Percentiles rank a stretch among this genome's conserved stretches.
Conservation (phyloP, 2,797 vertebrate species). For the Thunnus albacares region DNA sequence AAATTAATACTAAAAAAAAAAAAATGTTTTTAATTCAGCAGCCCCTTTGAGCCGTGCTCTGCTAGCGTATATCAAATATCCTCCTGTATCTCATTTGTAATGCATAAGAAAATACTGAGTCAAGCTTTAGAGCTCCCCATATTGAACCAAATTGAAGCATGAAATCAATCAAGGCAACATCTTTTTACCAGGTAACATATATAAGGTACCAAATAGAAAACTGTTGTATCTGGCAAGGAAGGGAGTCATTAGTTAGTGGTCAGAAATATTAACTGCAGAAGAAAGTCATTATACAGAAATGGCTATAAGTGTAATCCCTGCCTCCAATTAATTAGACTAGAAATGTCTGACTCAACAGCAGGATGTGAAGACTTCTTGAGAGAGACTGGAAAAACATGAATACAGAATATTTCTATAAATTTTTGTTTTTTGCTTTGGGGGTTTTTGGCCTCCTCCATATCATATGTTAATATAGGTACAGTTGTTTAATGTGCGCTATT, state of each 20-base stretch:
- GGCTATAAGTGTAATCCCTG: background rate
- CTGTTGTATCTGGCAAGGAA: background rate
- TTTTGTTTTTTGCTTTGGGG: background rate
- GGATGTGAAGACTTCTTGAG: background rate
- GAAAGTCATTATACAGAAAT: background rate
- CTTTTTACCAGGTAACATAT: background rate
- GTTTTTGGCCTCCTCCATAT: background rate
- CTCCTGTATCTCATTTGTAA: conserved; percentile 21
- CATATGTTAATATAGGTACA: too few species aligned
- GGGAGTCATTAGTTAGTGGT: background rate
- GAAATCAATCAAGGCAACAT: conserved; percentile 12
- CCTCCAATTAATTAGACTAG: background rate
- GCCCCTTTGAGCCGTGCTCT: background rate
- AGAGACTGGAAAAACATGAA: background rate
- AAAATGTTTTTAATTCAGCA: background rate
- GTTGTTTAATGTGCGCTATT: background rate
- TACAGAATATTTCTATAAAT: background rate
- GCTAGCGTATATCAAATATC: conserved; percentile 13
- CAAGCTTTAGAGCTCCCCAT: conserved; percentile 10
- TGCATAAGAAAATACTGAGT: conserved; percentile 9
- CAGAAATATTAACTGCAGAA: background rate
- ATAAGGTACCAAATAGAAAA: background rate
- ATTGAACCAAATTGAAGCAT: conserved; percentile 30
- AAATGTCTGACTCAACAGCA: background rate
- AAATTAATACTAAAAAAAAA: background rate